Evolutionary conservation across 2,113 vertebrate genomes (phyloP).

Genomic region (western clawed frog (Xenopus tropicalis)): DNA sequence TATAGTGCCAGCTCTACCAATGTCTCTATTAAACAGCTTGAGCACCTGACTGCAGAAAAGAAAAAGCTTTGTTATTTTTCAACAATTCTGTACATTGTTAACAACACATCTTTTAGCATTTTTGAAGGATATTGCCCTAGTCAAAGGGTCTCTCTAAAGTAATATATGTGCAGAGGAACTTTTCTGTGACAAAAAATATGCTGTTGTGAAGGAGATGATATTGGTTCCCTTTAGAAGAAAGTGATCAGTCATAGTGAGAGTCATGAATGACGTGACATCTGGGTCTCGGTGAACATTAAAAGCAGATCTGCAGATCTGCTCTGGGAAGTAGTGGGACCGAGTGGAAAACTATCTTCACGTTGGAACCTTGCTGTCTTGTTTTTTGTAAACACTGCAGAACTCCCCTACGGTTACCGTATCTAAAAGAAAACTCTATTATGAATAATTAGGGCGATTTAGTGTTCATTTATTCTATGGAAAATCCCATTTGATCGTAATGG

Average conservation of each 20-base stretch:
- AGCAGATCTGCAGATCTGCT: neutral
- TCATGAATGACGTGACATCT: neutral
- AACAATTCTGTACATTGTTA: too few relatives aligned
- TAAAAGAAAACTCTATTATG: neutral
- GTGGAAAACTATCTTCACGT: slow-evolving; percentile 9
- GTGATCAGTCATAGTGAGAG: neutral
- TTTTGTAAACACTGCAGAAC: slow-evolving; percentile 19
- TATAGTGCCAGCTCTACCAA: too few relatives aligned
- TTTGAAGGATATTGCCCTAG: too few relatives aligned
- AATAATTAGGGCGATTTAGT: neutral
- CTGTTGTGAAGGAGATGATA: too few relatives aligned
- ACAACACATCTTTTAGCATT: too few relatives aligned
- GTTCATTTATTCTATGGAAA: neutral
- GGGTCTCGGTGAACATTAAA: slow-evolving; percentile 8
- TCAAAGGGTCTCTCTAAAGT: too few relatives aligned
- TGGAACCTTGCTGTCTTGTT: neutral
- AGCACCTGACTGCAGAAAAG: too few relatives aligned
- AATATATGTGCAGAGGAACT: too few relatives aligned
- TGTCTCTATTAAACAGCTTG: too few relatives aligned
- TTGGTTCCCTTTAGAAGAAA: neutral
- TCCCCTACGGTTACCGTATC: neutral
- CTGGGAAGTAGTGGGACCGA: neutral
- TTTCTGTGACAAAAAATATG: too few relatives aligned
- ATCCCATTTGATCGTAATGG: too few relatives aligned
- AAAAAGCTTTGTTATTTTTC: too few relatives aligned